Evolutionary conservation across 2,113 vertebrate genomes (phyloP), one percentile per base, ranked within the genome.

Genomic region (Macaca fascicularis): DNA sequence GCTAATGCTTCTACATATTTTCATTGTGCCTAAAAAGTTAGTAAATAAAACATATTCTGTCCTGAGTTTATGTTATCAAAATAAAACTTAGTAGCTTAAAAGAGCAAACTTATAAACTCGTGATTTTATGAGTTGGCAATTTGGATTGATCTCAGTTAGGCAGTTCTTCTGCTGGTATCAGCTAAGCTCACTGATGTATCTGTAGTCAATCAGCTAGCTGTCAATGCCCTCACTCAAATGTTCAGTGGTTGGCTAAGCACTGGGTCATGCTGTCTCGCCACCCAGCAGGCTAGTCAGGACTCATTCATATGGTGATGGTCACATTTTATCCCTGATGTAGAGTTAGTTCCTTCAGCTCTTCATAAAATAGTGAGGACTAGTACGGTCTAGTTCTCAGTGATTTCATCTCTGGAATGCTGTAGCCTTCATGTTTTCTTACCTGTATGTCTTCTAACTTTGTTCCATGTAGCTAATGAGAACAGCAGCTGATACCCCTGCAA

Each of bases 381-480:
- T 57, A 5, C 57, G 13, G n/a, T 81, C 91, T 96, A 5, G 22
- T 86, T 91, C 81, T 85, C 25, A 19, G 13, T 76, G 72, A 6
- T 55, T 55, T 50, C 30, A 7, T 85, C 75, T 61, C 12, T 64
- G 19, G 30, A 25, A 25, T 45, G 50, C 45, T 48, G 3, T 75
- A 35, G 82, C 67, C 25, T 20, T 48, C 7, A 10, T 75, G 35
- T 93, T 90, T 57, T 69, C 45, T 94, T 74, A 80, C 30, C 86
- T 85, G 22, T 35, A 25, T 89, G 75, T 95, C 57, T n/a, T 86
- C 74, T 81, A 17, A 59, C 78, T 86, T 92, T 95, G 40, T 93
- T 96, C 80, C 45, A 22, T 19, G 22, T 74, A 99, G 99, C 97
- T 99, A 89, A 98, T 99, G 97, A 99, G 99, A 96, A 98, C 99